Evolutionary conservation across 2,797 vertebrate genomes (phyloP).

Genomic region (Tragelaphus eurycerus): DNA sequence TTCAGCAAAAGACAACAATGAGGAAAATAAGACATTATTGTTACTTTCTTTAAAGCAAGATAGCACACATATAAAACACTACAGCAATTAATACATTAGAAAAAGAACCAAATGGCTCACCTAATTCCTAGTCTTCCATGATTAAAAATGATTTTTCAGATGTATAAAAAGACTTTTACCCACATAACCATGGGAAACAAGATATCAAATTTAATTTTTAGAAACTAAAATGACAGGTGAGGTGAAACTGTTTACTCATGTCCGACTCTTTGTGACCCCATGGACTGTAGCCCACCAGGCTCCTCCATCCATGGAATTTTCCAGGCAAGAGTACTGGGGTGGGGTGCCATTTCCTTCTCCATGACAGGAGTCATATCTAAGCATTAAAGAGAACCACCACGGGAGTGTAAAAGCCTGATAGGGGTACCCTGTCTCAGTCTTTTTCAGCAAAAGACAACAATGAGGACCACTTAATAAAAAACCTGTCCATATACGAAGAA

Average conservation of each 20-base stretch:
- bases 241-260: too few species aligned
- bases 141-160: slow-evolving; percentile 43
- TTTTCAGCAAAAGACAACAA: too few species aligned
- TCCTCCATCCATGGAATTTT: too few species aligned
- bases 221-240: slow-evolving; percentile 41
- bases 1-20: slow-evolving; percentile 53
- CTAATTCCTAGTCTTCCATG: slow-evolving; percentile 50
- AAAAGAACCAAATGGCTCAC: slow-evolving; percentile 53
- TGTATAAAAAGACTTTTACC: slow-evolving; percentile 43
- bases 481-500: slow-evolving; percentile 37
- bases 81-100: slow-evolving; percentile 34
- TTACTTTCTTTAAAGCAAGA: slow-evolving; percentile 67
- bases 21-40: slow-evolving; percentile 56
- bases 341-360: too few species aligned
- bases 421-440: too few species aligned
- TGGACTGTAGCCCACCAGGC: too few species aligned
- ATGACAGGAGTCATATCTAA: too few species aligned
- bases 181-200: slow-evolving; percentile 47
- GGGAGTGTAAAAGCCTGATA: too few species aligned
- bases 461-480: slow-evolving; percentile 32
- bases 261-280: too few species aligned
- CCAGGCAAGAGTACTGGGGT: too few species aligned
- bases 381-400: too few species aligned
- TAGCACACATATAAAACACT: slow-evolving; percentile 38
- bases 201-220: slow-evolving; percentile 30